Evolutionary conservation across 64 coral and sea anemone species (phyloP).

Genomic region (Hydrozoanthus tunicans): DNA sequence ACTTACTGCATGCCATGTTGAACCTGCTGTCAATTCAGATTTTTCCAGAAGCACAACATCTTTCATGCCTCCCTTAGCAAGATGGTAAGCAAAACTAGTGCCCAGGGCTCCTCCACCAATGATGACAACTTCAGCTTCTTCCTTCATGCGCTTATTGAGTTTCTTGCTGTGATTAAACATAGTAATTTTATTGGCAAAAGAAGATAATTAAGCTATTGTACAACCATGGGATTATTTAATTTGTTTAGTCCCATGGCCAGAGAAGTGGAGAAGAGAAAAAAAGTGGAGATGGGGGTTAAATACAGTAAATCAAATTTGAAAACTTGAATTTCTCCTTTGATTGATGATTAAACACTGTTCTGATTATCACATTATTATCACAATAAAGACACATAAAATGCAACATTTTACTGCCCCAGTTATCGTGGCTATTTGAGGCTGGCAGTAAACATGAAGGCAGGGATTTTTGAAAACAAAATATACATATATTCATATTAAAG

Average conservation of each 20-base stretch:
- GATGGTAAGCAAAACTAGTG: conserved; percentile 88
- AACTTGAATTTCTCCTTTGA: no score
- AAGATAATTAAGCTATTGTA: not conserved
- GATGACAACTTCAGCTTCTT: conserved; percentile 91
- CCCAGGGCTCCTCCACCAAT: conserved; percentile 96
- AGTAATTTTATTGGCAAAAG: not conserved
- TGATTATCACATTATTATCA: no score
- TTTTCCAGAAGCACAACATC: conserved; percentile 98
- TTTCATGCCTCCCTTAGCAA: conserved; percentile 90
- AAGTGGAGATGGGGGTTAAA: no score
- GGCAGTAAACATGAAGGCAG: no score
- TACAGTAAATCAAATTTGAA: no score
- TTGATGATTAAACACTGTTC: no score
- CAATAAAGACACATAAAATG: no score
- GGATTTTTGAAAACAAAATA: no score
- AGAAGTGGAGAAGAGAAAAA: no score
- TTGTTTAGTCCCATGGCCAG: not conserved
- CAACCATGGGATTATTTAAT: not conserved
- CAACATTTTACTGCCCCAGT: no score
- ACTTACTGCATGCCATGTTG: conserved; percentile 99
- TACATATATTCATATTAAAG: no score
- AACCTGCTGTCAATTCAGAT: conserved; percentile 93
- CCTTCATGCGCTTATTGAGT: conserved; percentile 82
- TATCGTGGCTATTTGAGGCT: no score
- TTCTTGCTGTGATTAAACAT: not conserved